Conservation (phyloP, 2,888 invertebrate genomes). For the Hyalella azteca region DNA sequence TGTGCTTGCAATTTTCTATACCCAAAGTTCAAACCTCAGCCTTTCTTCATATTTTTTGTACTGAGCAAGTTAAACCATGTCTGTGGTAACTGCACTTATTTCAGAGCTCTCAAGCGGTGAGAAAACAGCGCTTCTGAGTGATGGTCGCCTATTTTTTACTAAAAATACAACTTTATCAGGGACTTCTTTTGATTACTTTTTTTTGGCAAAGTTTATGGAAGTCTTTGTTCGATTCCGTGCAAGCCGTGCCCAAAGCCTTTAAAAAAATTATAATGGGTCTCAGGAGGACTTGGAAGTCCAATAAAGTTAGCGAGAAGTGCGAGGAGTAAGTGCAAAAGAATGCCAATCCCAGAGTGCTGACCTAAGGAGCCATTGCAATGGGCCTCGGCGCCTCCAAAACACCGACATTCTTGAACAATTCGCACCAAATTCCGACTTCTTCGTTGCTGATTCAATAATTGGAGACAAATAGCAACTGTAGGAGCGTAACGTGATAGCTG, state of each 20-base stretch:
- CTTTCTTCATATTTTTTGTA: no score
- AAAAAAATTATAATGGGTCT: conserved; percentile 25
- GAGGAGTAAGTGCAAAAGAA: conserved; percentile 22
- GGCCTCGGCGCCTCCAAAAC: not conserved
- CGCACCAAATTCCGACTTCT: not conserved
- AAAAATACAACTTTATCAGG: no score
- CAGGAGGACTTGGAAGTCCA: conserved; percentile 1
- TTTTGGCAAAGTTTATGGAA: no score
- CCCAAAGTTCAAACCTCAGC: no score
- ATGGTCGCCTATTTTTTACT: no score
- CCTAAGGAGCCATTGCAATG: conserved; percentile 27
- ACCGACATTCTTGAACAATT: not conserved
- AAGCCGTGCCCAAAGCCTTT: conserved; percentile 2
- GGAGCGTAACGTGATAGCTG: conserved; percentile 1
- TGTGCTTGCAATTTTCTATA: no score
- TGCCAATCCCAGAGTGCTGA: conserved; percentile 33
- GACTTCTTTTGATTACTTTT: no score
- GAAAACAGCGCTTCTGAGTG: no score
- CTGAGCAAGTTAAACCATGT: no score
- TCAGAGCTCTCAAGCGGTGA: no score
- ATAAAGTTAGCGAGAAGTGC: conserved; percentile 21
- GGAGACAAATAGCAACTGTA: conserved; percentile 5
- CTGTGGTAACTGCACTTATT: no score
- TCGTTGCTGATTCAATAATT: conserved; percentile 18
- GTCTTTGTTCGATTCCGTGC: conserved; percentile 5